phyloP scores from a whole-genome alignment of 2,888 invertebrate species.

The Dolichomitus sp. region DNA sequence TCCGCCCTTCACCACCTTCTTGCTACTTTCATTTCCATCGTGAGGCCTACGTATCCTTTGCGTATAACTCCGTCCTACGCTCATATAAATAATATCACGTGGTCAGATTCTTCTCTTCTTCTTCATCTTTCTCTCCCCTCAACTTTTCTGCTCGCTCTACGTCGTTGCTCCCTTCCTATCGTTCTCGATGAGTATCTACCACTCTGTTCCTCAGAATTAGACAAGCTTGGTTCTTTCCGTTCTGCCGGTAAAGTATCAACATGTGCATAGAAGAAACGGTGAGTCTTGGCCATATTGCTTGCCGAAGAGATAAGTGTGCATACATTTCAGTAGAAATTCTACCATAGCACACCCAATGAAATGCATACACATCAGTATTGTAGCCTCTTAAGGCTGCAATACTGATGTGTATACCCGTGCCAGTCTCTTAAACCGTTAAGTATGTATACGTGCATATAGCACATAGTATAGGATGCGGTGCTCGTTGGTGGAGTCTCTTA shows the following conservation, averaged over 20 bases:
- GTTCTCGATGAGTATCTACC: slow-evolving; percentile 36
- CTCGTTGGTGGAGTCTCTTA: slow-evolving; percentile 58
- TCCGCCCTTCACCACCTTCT: slow-evolving; percentile 66
- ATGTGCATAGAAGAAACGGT: slow-evolving; percentile 44
- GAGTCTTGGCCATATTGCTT: slow-evolving; percentile 46
- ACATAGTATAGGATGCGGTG: slow-evolving; percentile 38
- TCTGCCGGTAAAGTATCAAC: slow-evolving; percentile 23
- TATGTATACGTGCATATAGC: slow-evolving; percentile 44
- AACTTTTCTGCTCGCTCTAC: slow-evolving; percentile 10
- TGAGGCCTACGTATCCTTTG: slow-evolving; percentile 38
- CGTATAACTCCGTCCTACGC: slow-evolving; percentile 71
- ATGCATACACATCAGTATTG: slow-evolving; percentile 44
- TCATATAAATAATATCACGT: slow-evolving; percentile 82
- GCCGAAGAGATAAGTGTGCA: slow-evolving; percentile 50
- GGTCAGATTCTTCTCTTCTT: slow-evolving; percentile 69
- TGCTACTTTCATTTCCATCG: slow-evolving; percentile 68
- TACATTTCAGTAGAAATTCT: slow-evolving; percentile 19
- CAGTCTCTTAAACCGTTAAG: slow-evolving; percentile 46
- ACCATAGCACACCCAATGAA: slow-evolving; percentile 42
- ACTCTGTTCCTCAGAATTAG: slow-evolving; percentile 63
- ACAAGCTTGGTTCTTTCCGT: slow-evolving; percentile 30
- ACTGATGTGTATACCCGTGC: slow-evolving; percentile 16
- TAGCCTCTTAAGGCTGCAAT: slow-evolving; percentile 25
- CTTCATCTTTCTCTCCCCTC: slow-evolving; percentile 1
- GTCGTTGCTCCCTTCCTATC: slow-evolving; percentile 6